Evolutionary conservation across 1,140 invertebrate genomes (phyloP), one percentile per base, ranked within the genome.

Genomic region (Ephestia elutella): DNA sequence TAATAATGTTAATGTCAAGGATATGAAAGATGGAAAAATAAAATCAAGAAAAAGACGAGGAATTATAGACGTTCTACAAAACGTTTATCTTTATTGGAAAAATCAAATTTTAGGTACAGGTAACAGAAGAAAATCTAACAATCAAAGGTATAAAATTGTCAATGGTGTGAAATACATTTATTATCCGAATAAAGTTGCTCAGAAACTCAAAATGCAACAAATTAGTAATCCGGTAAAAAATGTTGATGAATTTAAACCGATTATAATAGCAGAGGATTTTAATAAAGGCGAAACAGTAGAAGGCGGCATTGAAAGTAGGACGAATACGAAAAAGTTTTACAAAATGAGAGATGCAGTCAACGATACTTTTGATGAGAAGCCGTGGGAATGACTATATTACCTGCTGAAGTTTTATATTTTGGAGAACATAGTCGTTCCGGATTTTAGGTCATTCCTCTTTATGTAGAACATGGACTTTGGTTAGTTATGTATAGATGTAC

Each of bases 311-410:
- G 76, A 81, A 60, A 71, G 71, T 59, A 79, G 75, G 56, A 84
- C 75, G 76, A 82, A 71, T 35, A 81, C 68, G 60, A 78, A 74
- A 44, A 86, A 77, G 50, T 68, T 85, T 59, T 60, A 71, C 28
- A 84, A 80, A 68, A 73, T 75, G 68, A 84, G 78, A 63, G 74
- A 75, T 56, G 74, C 70, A 49, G 66, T 86, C 1, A 80, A 73
- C 54, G 78, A 86, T 18, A 77, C 73, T 0, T 54, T 88, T 1
- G 83, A 87, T 0, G 80, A 87, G 17, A 85, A 87, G 74, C 78
- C 80, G 7, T 89, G 86, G 85, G 66, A 86, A 81, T 88, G 86
- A 88, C 86, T 88, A 88, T 89, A 76, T 79, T 84, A 85, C 64
- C 59, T 88, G 18, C 70, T 85, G 75, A 83, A 83, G 38, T 76